Percentiles rank a stretch among this genome's conserved stretches.
Conservation (phyloP, 2,113 vertebrate genomes). For the Psettodes erumei region DNA sequence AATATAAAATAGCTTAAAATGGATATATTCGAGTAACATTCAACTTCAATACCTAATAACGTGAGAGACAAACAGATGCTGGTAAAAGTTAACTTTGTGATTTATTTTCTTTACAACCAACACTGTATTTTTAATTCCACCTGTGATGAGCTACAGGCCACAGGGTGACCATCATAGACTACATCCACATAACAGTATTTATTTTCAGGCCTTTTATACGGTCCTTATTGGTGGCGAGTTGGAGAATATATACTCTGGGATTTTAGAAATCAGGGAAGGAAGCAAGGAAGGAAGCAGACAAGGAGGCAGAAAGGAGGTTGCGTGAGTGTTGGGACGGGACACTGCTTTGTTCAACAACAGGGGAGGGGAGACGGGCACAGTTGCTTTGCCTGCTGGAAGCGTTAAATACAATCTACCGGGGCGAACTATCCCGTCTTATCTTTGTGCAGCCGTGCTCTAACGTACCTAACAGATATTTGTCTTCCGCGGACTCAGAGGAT, state of each 20-base stretch:
- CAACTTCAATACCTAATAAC: background rate
- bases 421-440: slow-evolving; percentile 7
- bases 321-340: slow-evolving; percentile 54
- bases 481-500: slow-evolving; percentile 28
- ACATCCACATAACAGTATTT: background rate
- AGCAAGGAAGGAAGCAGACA: slow-evolving; percentile 39
- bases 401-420: slow-evolving; percentile 16
- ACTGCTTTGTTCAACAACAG: slow-evolving; percentile 75
- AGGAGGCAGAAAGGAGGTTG: slow-evolving; percentile 26
- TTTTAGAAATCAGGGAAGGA: slow-evolving; percentile 40
- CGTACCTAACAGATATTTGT: background rate
- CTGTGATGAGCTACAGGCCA: background rate
- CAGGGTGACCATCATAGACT: background rate
- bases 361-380: slow-evolving; percentile 56
- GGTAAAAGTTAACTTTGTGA: background rate
- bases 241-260: too few relatives aligned
- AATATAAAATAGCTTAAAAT: background rate
- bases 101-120: background rate
- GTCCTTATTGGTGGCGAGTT: background rate
- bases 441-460: background rate
- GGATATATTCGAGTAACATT: background rate
- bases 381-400: slow-evolving; percentile 11
- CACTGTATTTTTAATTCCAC: background rate
- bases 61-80: background rate
- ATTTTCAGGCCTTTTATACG: background rate